phyloP scores from a whole-genome alignment of 2,113 vertebrate species.

The Oxyruncus cristatus region DNA sequence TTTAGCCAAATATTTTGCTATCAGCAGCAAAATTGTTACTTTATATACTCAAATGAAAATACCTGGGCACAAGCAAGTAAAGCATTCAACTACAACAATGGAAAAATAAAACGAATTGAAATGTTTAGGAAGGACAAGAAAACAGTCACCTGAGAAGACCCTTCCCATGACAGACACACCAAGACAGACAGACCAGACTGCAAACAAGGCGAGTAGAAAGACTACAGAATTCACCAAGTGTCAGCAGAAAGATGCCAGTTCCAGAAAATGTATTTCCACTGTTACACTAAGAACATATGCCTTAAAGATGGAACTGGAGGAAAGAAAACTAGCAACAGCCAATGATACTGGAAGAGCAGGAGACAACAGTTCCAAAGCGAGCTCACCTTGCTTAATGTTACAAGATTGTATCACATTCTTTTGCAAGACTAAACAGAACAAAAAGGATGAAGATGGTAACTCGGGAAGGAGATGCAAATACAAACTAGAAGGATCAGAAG shows the following conservation, averaged over 20 bases:
- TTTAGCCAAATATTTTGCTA: not conserved
- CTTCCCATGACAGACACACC: not conserved
- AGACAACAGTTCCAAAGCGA: not conserved
- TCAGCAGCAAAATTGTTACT: not conserved
- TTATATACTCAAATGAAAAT: not conserved
- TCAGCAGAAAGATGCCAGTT: not conserved
- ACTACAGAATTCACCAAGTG: not conserved
- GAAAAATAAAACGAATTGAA: not conserved
- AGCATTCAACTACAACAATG: not conserved
- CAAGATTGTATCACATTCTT: not conserved
- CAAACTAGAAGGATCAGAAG: not conserved
- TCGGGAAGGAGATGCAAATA: accelerated
- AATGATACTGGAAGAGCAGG: not conserved
- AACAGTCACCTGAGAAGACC: not conserved
- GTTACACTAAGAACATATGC: not conserved
- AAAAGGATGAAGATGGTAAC: not conserved
- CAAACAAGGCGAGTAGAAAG: not conserved
- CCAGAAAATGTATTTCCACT: not conserved
- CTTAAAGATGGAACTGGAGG: not conserved
- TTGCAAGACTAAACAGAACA: not conserved
- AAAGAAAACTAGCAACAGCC: not conserved
- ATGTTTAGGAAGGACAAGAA: not conserved
- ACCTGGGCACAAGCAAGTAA: not conserved
- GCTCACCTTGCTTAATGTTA: not conserved
- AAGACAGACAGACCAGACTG: too few species aligned